Evolutionary conservation across 2,888 invertebrate genomes (phyloP), one percentile per base, ranked within the genome.

Genomic region (Troglohyphantes excavatus): DNA sequence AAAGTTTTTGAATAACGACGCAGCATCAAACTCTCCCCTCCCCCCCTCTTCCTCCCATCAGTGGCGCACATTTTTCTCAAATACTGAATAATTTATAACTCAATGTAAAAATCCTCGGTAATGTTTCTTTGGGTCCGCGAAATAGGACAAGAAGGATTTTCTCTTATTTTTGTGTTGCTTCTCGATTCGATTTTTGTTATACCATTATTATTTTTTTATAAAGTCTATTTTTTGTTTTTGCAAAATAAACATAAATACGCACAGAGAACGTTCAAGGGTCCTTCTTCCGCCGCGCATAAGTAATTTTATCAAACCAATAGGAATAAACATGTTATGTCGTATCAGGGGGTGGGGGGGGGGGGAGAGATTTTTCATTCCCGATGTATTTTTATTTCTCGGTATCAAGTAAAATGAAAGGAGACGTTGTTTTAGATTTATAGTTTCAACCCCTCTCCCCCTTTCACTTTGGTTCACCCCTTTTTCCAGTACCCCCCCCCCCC

Each of bases 301-400:
- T 85, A 85, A 85, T 85, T 85, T 85, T 85, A 85, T 85, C 85
- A 85, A 39, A 85, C 85, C 85, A 85, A 85, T 85, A 53, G 76
- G 76, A 68, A 85, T 85, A 85, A 85, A 85, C 85, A 85, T 85
- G 85, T 68, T 85, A 76, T 85, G 85, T 68, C 85, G 85, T 85
- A 85, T 68, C 85, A 85, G 53, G 17, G 53, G 13, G 39, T 0
- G 39, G 13, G n/a, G 39, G 0, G 39, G 13, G n/a, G n/a, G n/a
- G n/a, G n/a, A n/a, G n/a, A 67, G 76, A 67, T 75, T 85, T 85
- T 75, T 75, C 84, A 85, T 85, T 85, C 13, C 65, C 67, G 75
- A 75, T 76, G 75, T 85, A 75, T 85, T 85, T 85, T 39, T 39
- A 39, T 39, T 75, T 76, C 75, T 46, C 67, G 19, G 29, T 11